phyloP scores from a whole-genome alignment of 2,113 vertebrate species.

The Megaptera novaeangliae region DNA sequence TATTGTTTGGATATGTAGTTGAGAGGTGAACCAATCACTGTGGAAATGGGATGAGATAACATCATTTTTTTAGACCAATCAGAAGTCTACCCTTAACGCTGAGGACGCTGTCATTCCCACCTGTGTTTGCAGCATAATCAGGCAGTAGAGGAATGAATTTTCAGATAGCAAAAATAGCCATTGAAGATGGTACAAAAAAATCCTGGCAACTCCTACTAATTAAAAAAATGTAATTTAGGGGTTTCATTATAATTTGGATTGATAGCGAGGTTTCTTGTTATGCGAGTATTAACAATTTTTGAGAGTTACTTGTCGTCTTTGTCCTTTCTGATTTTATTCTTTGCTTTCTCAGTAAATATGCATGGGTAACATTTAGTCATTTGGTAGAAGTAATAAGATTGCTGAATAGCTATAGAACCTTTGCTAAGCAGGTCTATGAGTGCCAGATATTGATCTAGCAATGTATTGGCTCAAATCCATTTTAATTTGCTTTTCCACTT shows the following conservation, averaged over 20 bases:
- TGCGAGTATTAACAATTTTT: not conserved
- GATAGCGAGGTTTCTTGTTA: not conserved
- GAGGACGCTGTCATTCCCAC: accelerated
- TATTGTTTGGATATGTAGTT: not conserved
- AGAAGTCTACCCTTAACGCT: not conserved
- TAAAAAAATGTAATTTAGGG: not conserved
- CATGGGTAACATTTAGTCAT: not conserved
- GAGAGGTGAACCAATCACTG: not conserved
- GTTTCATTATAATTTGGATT: not conserved
- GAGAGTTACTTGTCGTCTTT: not conserved
- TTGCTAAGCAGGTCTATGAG: conserved; percentile 29
- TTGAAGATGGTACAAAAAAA: not conserved
- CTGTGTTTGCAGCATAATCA: not conserved
- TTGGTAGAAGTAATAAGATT: conserved; percentile 24
- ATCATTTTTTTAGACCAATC: not conserved
- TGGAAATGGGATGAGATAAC: not conserved
- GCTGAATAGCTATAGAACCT: conserved; percentile 40
- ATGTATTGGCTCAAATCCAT: conserved; percentile 54
- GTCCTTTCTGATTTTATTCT: not conserved
- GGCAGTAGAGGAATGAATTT: not conserved
- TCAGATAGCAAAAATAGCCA: not conserved
- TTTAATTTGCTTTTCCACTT: conserved; percentile 74
- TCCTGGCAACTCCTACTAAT: not conserved
- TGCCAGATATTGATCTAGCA: conserved; percentile 64
- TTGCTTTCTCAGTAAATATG: not conserved